Evolutionary conservation across 2,113 vertebrate genomes (phyloP), one percentile per base, ranked within the genome.

Genomic region (Heteronetta atricapilla): DNA sequence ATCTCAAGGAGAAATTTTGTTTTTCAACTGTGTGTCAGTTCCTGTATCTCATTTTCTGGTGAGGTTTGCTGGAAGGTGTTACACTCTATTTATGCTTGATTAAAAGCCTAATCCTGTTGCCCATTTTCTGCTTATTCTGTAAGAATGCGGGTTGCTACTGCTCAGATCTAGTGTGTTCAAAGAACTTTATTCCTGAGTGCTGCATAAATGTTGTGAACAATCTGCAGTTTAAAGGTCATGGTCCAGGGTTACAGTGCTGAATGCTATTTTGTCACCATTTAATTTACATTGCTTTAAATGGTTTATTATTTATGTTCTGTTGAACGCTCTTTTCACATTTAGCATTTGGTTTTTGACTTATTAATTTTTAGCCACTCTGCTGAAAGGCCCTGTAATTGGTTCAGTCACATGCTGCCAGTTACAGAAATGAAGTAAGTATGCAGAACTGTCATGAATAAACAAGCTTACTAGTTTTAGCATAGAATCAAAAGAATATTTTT

Each of bases 261-360:
- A 33, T 22, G 38, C 15, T 4, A 6, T 89, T 50, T 91, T 82
- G 77, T 62, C 78, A 90, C n/a, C 7, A 29, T 82, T 91, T 94
- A 74, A 67, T 90, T 78, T 44, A 5, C 44, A 34, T 53, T 70
- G 16, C 29, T 96, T 94, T 90, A 90, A 90, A 78, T 38, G 21
- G 21, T 36, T 85, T 82, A 38, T 91, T 95, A 74, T 82, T 82
- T 91, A 69, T 79, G 29, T 17, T 50, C 92, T 84, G 31, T 80
- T 90, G 58, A 74, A 42, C 7, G 33, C 16, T 59, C 3, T 42
- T 76, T 63, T 70, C 42, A 58, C 74, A 60, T 59, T 90, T 86
- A 85, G 7, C 34, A 36, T 82, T 87, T 69, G 20, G 13, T 81
- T 91, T 94, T 88, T 85, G 33, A 33, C 52, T 80, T 82, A n/a